Percentiles rank a stretch among this genome's conserved stretches.
Evolutionary conservation across 1,140 invertebrate species (phyloP).

Genomic region (Caenorhabditis briggsae): DNA sequence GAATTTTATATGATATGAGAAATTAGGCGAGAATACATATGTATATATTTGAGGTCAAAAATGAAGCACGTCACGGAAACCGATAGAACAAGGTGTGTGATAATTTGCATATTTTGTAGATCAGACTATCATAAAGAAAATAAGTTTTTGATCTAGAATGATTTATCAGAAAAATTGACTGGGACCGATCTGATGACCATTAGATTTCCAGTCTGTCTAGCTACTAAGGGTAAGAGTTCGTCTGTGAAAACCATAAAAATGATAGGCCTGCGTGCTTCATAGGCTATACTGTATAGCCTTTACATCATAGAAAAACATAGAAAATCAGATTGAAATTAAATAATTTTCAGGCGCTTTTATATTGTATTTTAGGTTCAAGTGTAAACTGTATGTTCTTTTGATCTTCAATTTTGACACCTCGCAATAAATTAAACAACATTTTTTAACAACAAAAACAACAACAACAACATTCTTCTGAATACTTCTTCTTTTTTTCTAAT

Average conservation of each 20-base stretch:
- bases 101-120: slow-evolving; percentile 32
- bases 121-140: slow-evolving; percentile 6
- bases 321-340: too few relatives aligned
- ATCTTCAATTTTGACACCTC: not conserved
- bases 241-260: too few relatives aligned
- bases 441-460: not conserved
- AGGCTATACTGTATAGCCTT: too few relatives aligned
- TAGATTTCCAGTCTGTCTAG: slow-evolving; percentile 80
- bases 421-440: not conserved
- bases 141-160: not conserved
- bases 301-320: too few relatives aligned
- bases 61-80: slow-evolving; percentile 31
- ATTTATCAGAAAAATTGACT: slow-evolving; percentile 16
- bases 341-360: too few relatives aligned
- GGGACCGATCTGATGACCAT: slow-evolving; percentile 80
- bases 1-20: too few relatives aligned
- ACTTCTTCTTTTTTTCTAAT: not conserved
- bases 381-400: slow-evolving; percentile 19
- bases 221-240: too few relatives aligned
- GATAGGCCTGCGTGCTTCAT: too few relatives aligned
- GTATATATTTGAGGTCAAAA: slow-evolving; percentile 13
- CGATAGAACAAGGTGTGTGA: not conserved
- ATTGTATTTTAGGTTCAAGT: not conserved
- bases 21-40: too few relatives aligned
- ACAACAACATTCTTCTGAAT: not conserved